Percentiles rank a stretch among this genome's conserved stretches.
These are phyloP conservation scores for Ceyx melanurus DNA, from an alignment of 2,113 vertebrate species.

Conservation along the genomic window DNA sequence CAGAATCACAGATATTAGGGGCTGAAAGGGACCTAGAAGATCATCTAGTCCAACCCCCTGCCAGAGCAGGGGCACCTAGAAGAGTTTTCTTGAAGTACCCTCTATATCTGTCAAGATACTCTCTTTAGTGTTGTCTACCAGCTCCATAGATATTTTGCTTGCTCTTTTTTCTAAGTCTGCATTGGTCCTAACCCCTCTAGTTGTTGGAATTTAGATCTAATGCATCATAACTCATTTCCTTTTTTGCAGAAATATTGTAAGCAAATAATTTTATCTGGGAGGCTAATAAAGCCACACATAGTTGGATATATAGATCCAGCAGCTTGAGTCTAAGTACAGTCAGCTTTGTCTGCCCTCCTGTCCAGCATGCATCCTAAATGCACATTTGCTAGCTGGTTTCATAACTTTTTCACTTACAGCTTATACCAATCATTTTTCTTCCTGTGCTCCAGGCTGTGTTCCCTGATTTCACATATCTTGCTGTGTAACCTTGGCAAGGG, in stretches of 20 bases:
- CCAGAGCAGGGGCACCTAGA: too few relatives aligned
- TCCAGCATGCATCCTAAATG: background rate
- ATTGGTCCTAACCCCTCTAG: fast-evolving
- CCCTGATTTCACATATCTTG: background rate
- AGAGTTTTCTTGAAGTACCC: background rate
- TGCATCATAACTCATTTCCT: background rate
- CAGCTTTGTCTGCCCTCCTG: background rate
- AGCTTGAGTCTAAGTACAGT: background rate
- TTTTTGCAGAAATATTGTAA: background rate
- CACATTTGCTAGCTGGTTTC: background rate
- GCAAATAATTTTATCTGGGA: background rate
- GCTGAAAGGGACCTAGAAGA: too few relatives aligned
- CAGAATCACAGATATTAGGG: too few relatives aligned
- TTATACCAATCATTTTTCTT: constrained; percentile 30
- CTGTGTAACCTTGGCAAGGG: constrained; percentile 45
- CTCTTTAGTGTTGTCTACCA: background rate
- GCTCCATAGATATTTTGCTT: background rate
- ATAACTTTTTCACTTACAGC: background rate
- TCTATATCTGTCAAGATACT: background rate
- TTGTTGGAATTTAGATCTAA: background rate
- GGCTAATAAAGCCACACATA: background rate
- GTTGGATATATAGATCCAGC: background rate
- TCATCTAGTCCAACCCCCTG: too few relatives aligned
- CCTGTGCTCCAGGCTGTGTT: constrained; percentile 29
- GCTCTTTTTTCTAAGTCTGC: background rate